Conservation (phyloP, 2,888 invertebrate species). For the Portevinia maculata region DNA sequence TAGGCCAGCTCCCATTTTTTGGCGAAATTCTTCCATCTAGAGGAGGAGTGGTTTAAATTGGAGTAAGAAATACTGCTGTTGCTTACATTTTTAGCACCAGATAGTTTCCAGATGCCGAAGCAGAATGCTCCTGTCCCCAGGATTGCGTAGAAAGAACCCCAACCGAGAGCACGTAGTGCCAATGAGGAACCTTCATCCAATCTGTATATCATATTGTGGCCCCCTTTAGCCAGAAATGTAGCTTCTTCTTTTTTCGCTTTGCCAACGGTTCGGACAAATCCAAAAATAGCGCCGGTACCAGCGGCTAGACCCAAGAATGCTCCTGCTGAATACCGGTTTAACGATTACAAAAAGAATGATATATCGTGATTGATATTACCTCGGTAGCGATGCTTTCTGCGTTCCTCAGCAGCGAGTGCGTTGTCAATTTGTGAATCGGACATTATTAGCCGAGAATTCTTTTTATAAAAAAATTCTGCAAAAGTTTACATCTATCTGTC, state of each 20-base stretch:
- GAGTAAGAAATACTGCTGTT: not conserved
- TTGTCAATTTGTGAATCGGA: constrained; percentile 47
- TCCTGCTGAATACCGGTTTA: constrained; percentile 76
- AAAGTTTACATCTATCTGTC: constrained; percentile 23
- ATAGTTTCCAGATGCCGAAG: constrained; percentile 93
- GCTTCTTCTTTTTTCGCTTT: constrained; percentile 92
- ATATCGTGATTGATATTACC: constrained; percentile 30
- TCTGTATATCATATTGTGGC: constrained; percentile 85
- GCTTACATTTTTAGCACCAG: constrained; percentile 92
- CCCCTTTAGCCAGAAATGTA: constrained; percentile 89
- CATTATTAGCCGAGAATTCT: constrained; percentile 35
- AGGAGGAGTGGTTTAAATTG: constrained; percentile 75
- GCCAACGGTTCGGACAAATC: constrained; percentile 91
- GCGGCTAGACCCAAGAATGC: constrained; percentile 81
- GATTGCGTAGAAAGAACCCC: constrained; percentile 94
- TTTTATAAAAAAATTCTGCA: not conserved
- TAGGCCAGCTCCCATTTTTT: constrained; percentile 90
- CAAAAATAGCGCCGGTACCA: constrained; percentile 90
- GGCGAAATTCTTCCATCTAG: constrained; percentile 91
- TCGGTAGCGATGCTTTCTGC: constrained; percentile 52
- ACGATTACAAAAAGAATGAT: not conserved
- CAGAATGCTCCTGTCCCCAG: constrained; percentile 91
- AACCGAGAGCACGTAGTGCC: constrained; percentile 92
- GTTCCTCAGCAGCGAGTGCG: constrained; percentile 33
- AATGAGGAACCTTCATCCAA: constrained; percentile 91